A percentile compares a stretch with the other conserved stretches of the same genome.
Evolutionary conservation across 2,888 invertebrate species (phyloP).

Genomic region (Sisyra nigra): DNA sequence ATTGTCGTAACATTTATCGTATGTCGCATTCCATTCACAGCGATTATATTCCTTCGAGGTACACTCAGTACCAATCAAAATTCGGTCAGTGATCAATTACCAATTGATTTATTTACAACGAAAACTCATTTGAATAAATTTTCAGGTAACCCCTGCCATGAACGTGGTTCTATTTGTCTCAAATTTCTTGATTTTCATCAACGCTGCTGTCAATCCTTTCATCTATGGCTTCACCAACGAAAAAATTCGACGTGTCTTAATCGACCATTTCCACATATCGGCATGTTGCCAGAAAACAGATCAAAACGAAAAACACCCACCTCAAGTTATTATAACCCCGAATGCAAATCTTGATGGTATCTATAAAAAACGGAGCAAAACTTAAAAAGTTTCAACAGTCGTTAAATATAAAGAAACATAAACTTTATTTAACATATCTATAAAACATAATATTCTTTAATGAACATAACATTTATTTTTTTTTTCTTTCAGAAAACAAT

Average conservation of each 20-base stretch:
- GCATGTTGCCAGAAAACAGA: conserved; percentile 19
- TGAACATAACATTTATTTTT: not conserved
- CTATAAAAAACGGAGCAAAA: too few species aligned
- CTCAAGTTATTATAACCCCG: conserved; percentile 9
- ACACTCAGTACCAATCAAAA: not conserved
- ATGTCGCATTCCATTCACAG: conserved; percentile 60
- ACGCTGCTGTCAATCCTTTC: conserved; percentile 59
- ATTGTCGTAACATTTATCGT: conserved; percentile 48
- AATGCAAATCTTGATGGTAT: not conserved
- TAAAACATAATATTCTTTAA: not conserved
- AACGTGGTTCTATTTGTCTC: conserved; percentile 47
- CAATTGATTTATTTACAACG: not conserved
- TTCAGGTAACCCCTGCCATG: conserved; percentile 37
- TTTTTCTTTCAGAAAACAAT: not conserved
- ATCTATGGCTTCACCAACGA: conserved; percentile 62
- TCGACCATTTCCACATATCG: conserved; percentile 32
- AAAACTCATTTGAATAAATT: not conserved
- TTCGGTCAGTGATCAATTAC: not conserved
- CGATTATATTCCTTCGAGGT: conserved; percentile 47
- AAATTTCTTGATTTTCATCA: conserved; percentile 50
- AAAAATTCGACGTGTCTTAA: conserved; percentile 34
- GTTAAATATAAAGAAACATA: not conserved
- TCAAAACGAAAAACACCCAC: too few species aligned
- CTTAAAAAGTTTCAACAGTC: too few species aligned
- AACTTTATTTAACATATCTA: not conserved